Base-by-base conservation (phyloP, 2,113 vertebrate species). In the Oxygymnocypris stewartii region DNA sequence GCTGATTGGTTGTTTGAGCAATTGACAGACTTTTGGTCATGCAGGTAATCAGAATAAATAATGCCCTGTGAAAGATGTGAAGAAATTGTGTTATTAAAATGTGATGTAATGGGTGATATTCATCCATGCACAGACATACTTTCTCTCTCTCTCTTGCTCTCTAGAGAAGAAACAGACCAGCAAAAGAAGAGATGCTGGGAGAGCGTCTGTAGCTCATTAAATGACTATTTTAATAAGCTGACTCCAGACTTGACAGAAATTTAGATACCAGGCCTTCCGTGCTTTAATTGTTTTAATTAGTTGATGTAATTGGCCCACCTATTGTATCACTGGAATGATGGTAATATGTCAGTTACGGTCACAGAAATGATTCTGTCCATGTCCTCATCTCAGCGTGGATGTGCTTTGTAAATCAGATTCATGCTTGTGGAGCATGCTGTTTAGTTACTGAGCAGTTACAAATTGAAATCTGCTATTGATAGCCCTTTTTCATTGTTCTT, bases 251-350 rank as follows among this genome's bases (percentile, higher is more conserved):
- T 93, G 93, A 93, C 90, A 87, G 89, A 86, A 90, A 89, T 91
- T 88, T 89, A 88, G 86, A 92, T 90, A 88, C 76, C 44, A 88
- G 85, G 71, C 84, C 82, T 80, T 89, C 88, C 73, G 78, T 90
- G 87, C 89, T 87, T 88, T 94, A 93, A 94, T 93, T 91, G 91
- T 94, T 93, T 92, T 93, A 92, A 94, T 95, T 90, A 93, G 90
- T 89, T 86, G 87, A 88, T 91, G 89, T 93, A 91, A 94, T 91
- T 91, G 89, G 90, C 90, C 75, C 84, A 93, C 85, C 85, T 89
- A 89, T 88, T 89, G 88, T 88, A 88, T 87, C 59, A 74, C 54
- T 73, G 63, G 86, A 92, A 84, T 82, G 89, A 92, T 88, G 78
- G 79, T 90, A 84, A 90, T 86, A 87, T 89, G 81, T 85, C 77